phyloP scores from a whole-genome alignment of 2,888 invertebrate genomes.

The Phortica okadai region DNA sequence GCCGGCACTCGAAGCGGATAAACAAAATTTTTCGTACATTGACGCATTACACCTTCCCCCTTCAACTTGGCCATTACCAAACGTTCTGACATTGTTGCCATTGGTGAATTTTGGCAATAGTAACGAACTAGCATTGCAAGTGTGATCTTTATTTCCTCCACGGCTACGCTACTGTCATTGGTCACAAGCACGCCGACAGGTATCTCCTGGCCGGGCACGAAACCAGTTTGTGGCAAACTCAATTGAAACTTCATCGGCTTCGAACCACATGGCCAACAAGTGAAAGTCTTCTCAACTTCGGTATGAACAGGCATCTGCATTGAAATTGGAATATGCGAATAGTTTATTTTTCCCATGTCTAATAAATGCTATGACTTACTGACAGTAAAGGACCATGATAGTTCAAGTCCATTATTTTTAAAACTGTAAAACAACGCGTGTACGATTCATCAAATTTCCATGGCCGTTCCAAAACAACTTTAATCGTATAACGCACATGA shows the following conservation, averaged over 20 bases:
- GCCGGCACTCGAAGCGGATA: conserved; percentile 67
- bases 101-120: conserved; percentile 55
- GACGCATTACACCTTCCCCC: conserved; percentile 55
- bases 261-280: conserved; percentile 67
- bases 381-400: conserved; percentile 39
- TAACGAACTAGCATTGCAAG: conserved; percentile 66
- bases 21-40: conserved; percentile 60
- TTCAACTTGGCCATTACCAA: conserved; percentile 58
- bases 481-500: conserved; percentile 78
- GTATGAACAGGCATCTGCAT: conserved; percentile 61
- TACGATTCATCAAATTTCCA: conserved; percentile 85
- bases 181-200: conserved; percentile 77
- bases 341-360: too few species aligned
- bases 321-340: background rate
- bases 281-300: conserved; percentile 61
- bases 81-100: conserved; percentile 55
- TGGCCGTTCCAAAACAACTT: conserved; percentile 86
- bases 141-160: conserved; percentile 67
- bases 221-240: conserved; percentile 69
- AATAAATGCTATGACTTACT: too few species aligned
- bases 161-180: conserved; percentile 79
- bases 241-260: conserved; percentile 62
- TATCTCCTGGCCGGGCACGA: conserved; percentile 71
- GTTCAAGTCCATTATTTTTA: conserved; percentile 81
- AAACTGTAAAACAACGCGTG: conserved; percentile 86